phyloP scores from a whole-genome alignment of 2,113 vertebrate species.

The Stomatorhinus ivindoensis region DNA sequence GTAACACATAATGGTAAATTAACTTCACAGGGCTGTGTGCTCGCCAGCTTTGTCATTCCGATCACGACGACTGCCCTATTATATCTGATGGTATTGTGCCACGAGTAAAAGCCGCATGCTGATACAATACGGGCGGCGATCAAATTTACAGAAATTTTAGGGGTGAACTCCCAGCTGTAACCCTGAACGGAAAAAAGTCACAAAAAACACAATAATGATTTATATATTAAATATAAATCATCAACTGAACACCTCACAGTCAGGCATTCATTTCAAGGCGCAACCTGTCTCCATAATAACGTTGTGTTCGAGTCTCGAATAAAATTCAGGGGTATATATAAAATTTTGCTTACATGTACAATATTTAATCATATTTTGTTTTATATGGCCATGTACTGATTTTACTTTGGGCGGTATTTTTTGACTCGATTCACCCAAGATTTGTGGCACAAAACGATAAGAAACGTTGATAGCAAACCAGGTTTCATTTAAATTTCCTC shows the following conservation, averaged over 20 bases:
- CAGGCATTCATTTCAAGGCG: conserved; percentile 14
- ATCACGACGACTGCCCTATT: not conserved
- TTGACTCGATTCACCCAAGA: not conserved
- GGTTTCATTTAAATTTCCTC: not conserved
- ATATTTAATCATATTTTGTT: not conserved
- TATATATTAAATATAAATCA: not conserved
- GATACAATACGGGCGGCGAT: not conserved
- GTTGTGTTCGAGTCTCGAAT: not conserved
- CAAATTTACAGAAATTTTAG: not conserved
- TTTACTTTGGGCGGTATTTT: not conserved
- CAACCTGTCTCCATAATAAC: conserved; percentile 15
- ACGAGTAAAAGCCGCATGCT: not conserved
- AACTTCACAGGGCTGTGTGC: not conserved
- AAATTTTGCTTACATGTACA: not conserved
- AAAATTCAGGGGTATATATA: not conserved
- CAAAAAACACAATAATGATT: not conserved
- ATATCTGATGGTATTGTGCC: not conserved
- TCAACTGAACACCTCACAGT: not conserved
- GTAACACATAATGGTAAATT: not conserved
- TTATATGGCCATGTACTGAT: not conserved
- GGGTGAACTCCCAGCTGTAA: not conserved
- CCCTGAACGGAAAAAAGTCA: not conserved
- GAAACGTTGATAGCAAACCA: not conserved
- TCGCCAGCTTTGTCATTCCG: not conserved
- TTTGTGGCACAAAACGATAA: not conserved